Evolutionary conservation across 2,113 vertebrate genomes (phyloP).

Genomic region (Cavia porcellus): DNA sequence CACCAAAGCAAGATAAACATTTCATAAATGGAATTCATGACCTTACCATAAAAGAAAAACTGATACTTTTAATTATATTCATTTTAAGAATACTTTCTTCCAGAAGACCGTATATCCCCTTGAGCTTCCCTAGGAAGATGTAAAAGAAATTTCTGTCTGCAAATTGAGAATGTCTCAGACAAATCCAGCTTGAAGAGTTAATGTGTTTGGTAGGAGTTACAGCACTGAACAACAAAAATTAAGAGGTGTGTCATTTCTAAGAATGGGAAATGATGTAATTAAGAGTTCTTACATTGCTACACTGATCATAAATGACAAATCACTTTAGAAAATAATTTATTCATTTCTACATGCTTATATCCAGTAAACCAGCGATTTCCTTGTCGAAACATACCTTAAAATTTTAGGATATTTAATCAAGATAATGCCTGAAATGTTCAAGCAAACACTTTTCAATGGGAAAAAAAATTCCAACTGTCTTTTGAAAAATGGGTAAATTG

Average conservation of each 20-base stretch:
- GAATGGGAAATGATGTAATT: not conserved
- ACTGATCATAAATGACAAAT: not conserved
- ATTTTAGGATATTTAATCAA: not conserved
- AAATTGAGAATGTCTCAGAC: not conserved
- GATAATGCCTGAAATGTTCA: not conserved
- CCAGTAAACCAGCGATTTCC: not conserved
- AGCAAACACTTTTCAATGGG: not conserved
- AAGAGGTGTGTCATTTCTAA: not conserved
- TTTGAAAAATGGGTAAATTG: conserved; percentile 14
- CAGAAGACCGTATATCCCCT: not conserved
- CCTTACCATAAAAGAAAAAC: not conserved
- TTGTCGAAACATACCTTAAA: not conserved
- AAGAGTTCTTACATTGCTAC: not conserved
- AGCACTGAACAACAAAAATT: not conserved
- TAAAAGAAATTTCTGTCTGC: not conserved
- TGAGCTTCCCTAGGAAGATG: not conserved
- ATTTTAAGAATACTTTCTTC: not conserved
- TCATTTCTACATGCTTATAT: not conserved
- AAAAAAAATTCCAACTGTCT: not conserved
- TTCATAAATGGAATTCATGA: not conserved
- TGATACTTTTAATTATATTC: not conserved
- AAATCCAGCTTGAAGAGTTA: not conserved
- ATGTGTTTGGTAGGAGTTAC: not conserved
- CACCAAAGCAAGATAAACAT: not conserved
- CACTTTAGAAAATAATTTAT: not conserved